Conservation (phyloP, 2,113 vertebrate genomes). For the Tupaia chinensis region DNA sequence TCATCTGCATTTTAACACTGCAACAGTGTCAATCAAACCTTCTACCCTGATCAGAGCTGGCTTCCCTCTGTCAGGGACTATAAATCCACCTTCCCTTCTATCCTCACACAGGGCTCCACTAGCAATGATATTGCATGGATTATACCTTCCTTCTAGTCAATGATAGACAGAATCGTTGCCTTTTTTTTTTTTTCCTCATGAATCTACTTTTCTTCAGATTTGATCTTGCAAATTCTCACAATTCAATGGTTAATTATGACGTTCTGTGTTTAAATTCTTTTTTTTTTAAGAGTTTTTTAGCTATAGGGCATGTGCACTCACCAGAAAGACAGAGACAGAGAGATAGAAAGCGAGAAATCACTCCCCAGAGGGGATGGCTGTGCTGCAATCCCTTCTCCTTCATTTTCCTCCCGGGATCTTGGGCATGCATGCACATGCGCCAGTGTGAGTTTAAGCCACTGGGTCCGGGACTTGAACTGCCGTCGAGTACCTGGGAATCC, state of each 20-base stretch:
- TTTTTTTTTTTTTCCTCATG: not conserved
- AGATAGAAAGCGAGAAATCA: too few relatives aligned
- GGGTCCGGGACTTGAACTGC: too few relatives aligned
- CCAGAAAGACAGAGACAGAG: too few relatives aligned
- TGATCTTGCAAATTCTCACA: not conserved
- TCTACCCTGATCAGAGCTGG: not conserved
- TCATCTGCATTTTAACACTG: slow-evolving; percentile 45
- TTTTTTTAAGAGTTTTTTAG: too few relatives aligned
- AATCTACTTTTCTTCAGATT: not conserved
- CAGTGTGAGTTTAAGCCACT: too few relatives aligned
- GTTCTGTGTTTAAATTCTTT: not conserved
- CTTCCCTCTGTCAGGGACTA: not conserved
- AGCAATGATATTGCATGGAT: not conserved
- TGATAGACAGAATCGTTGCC: not conserved
- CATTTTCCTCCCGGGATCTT: too few relatives aligned
- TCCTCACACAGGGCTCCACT: not conserved
- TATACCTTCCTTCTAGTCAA: not conserved
- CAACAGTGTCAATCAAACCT: not conserved
- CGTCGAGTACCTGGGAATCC: too few relatives aligned
- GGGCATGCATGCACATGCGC: too few relatives aligned
- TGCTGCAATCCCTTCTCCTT: too few relatives aligned
- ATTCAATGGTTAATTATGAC: not conserved
- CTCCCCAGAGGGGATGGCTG: too few relatives aligned
- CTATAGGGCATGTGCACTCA: too few relatives aligned
- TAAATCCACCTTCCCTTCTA: not conserved